These are phyloP conservation scores for Ardeotis arabs DNA, from an alignment of 2,113 vertebrate species.

Conservation along the genomic window DNA sequence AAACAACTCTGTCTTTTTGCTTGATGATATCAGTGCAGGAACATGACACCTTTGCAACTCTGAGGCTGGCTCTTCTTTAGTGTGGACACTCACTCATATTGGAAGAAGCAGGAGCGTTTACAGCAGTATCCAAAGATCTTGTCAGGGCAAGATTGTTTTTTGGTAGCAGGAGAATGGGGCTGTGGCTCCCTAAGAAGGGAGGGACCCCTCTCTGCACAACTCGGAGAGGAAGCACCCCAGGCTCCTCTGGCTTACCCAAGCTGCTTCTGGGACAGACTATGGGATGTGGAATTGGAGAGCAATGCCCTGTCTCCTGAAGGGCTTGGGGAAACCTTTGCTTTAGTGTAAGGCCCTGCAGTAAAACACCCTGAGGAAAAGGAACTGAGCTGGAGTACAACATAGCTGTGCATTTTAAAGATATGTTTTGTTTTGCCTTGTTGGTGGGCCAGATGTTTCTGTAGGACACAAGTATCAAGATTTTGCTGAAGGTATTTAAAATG, in stretches of 20 bases:
- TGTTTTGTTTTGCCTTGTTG: not conserved
- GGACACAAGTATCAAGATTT: not conserved
- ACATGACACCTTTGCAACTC: not conserved
- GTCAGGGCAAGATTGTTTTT: not conserved
- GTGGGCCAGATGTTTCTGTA: not conserved
- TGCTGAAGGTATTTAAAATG: not conserved
- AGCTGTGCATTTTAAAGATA: not conserved
- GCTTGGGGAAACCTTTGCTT: not conserved
- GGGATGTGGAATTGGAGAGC: not conserved
- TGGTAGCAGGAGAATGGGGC: not conserved
- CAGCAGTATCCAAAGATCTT: not conserved
- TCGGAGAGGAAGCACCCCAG: not conserved
- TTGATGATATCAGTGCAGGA: not conserved
- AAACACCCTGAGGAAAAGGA: not conserved
- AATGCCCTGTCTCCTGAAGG: not conserved
- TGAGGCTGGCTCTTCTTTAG: not conserved
- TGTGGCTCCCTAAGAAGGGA: not conserved
- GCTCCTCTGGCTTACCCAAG: not conserved
- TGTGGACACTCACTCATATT: not conserved
- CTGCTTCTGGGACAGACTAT: not conserved
- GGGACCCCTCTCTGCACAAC: not conserved
- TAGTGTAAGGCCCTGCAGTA: not conserved
- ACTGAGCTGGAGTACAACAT: not conserved
- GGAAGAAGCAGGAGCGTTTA: not conserved
- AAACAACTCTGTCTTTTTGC: not conserved